phyloP scores from a whole-genome alignment of 2,113 vertebrate genomes.

The Prinia subflava region DNA sequence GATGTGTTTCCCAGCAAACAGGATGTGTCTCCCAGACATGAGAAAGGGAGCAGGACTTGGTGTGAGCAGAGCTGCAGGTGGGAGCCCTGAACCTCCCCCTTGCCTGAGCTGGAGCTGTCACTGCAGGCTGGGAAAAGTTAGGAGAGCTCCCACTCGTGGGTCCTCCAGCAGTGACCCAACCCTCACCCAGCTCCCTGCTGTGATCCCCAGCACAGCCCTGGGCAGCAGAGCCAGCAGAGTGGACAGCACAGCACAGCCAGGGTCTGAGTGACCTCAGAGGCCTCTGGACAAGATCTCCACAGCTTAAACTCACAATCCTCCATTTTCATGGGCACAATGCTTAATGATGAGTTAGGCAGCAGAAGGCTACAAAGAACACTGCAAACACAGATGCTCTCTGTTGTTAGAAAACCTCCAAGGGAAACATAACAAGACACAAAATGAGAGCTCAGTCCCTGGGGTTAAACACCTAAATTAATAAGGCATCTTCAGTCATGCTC shows the following conservation, averaged over 20 bases:
- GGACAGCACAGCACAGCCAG: neutral
- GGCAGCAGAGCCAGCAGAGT: neutral
- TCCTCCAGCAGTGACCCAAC: neutral
- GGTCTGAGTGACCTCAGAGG: neutral
- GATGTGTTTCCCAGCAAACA: neutral
- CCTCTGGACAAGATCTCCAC: neutral
- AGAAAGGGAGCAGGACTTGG: neutral
- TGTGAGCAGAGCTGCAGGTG: neutral
- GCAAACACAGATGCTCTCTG: neutral
- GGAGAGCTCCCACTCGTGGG: neutral
- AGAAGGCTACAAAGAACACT: neutral
- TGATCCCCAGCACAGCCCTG: neutral
- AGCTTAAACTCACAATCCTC: neutral
- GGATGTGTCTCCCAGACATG: neutral
- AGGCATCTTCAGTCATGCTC: neutral
- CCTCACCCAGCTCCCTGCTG: neutral
- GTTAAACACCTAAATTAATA: neutral
- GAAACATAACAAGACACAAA: neutral
- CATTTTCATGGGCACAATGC: fast-evolving
- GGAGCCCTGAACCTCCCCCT: neutral
- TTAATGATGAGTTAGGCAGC: fast-evolving
- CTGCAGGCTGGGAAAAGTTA: neutral
- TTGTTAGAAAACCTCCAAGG: neutral
- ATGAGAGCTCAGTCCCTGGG: neutral
- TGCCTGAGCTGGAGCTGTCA: neutral